phyloP scores from a whole-genome alignment of 2,797 vertebrate genomes.

The Sebastiscus tertius region DNA sequence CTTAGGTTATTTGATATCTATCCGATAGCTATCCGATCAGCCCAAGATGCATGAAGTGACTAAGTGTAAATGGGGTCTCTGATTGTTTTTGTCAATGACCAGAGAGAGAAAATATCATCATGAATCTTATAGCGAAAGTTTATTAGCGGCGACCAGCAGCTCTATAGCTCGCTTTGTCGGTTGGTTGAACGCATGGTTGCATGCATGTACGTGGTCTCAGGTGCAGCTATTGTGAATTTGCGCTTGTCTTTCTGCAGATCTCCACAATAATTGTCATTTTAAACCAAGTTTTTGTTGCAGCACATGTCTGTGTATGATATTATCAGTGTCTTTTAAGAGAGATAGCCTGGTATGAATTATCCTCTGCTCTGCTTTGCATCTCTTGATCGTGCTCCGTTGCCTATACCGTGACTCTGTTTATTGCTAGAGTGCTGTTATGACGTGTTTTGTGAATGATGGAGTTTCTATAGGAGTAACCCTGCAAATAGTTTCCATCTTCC shows the following conservation, averaged over 20 bases:
- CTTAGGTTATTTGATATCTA: background rate
- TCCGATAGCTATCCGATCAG: background rate
- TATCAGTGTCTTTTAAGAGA: background rate
- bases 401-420: constrained; percentile 37
- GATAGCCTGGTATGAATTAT: constrained; percentile 10
- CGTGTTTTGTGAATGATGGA: constrained; percentile 39
- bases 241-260: background rate
- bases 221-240: background rate
- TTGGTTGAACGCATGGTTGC: too few relatives aligned
- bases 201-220: background rate
- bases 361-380: constrained; percentile 30
- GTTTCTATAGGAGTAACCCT: constrained; percentile 46
- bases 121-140: background rate
- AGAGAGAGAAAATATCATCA: background rate
- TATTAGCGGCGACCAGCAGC: too few relatives aligned
- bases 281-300: background rate
- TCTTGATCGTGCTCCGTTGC: background rate
- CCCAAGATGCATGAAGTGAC: background rate
- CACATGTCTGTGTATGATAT: background rate
- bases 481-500: constrained; percentile 64
- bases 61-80: background rate
- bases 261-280: background rate
- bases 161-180: too few relatives aligned
- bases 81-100: background rate
- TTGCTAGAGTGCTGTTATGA: constrained; percentile 51